Conservation (phyloP, 2,888 invertebrate genomes). For the Apamea epomidion region DNA sequence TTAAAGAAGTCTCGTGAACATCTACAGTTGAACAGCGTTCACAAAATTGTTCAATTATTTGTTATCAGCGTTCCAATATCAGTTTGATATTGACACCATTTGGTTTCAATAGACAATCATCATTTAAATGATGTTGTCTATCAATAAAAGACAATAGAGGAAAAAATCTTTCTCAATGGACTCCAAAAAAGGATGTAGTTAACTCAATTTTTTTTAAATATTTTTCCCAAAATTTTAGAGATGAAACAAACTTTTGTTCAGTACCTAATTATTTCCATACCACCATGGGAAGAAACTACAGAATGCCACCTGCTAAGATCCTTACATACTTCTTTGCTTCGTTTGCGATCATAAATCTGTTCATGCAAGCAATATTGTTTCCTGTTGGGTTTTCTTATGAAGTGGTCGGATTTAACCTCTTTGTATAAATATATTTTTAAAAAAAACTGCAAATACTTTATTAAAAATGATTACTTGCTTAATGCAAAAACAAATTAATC, state of each 20-base stretch:
- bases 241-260: background rate
- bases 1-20: background rate
- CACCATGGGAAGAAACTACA: no score
- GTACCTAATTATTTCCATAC: no score
- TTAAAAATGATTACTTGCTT: no score
- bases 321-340: no score
- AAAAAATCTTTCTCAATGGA: background rate
- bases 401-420: no score
- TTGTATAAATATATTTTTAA: no score
- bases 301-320: no score
- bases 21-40: background rate
- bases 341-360: no score
- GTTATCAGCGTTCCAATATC: slow-evolving; percentile 14
- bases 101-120: slow-evolving; percentile 31
- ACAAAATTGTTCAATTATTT: slow-evolving; percentile 28
- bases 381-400: no score
- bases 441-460: no score
- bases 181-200: background rate
- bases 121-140: background rate
- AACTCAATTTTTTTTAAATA: no score
- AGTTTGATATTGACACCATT: slow-evolving; percentile 39
- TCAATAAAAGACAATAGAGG: background rate
- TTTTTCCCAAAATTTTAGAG: background rate
- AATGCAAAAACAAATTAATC: background rate
- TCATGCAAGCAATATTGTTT: no score